Evolutionary conservation across 2,888 invertebrate species (phyloP).

Genomic region (Drosophila fulvimacula): DNA sequence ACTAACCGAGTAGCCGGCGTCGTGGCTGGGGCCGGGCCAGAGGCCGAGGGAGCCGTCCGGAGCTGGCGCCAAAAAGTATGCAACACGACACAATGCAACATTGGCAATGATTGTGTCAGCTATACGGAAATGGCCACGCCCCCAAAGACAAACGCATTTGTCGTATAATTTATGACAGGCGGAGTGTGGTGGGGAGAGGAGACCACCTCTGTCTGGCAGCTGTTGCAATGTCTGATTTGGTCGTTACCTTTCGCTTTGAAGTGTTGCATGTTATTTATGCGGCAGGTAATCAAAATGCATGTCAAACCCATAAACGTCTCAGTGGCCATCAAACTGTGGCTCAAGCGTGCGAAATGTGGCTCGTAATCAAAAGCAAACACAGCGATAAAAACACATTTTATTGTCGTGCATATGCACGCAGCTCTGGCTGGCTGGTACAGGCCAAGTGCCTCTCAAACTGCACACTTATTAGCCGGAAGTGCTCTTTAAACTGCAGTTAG

Average conservation of each 20-base stretch:
- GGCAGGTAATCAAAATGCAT: conserved; percentile 67
- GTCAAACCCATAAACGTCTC: conserved; percentile 62
- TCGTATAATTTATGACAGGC: conserved; percentile 76
- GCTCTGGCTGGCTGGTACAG: background rate
- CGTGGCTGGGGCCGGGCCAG: background rate
- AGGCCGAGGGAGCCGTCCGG: background rate
- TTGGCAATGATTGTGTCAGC: conserved; percentile 75
- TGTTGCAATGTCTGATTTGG: conserved; percentile 65
- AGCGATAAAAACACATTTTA: conserved; percentile 55
- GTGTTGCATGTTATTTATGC: conserved; percentile 78
- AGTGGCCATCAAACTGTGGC: conserved; percentile 68
- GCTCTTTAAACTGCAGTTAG: conserved; percentile 43
- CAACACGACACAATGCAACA: conserved; percentile 74
- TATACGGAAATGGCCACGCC: conserved; percentile 50
- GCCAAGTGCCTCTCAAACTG: conserved; percentile 33
- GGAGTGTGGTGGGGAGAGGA: background rate
- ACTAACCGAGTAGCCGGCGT: conserved; percentile 37
- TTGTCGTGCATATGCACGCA: conserved; percentile 23
- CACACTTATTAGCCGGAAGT: conserved; percentile 46
- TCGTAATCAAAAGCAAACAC: conserved; percentile 61
- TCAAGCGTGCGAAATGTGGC: conserved; percentile 44
- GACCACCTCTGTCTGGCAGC: conserved; percentile 12
- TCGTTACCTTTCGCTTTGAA: conserved; percentile 58
- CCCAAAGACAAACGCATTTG: conserved; percentile 78
- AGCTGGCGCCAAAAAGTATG: conserved; percentile 66